These are phyloP conservation scores for Drosophila malerkotliana DNA, from an alignment of 1,140 invertebrate genomes.

Conservation along the genomic window DNA sequence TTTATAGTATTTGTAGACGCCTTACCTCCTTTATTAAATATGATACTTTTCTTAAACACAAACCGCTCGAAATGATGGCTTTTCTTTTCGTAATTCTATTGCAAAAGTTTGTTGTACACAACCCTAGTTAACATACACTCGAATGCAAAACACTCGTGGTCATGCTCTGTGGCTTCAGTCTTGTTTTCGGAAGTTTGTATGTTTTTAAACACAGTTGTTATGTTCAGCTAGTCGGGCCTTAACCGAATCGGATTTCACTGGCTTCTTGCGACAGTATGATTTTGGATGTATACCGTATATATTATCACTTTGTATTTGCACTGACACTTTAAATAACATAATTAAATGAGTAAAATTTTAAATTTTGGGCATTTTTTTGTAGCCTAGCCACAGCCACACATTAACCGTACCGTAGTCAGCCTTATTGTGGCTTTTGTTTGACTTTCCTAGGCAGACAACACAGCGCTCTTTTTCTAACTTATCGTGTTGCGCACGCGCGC, in stretches of 20 bases:
- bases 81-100: constrained; percentile 19
- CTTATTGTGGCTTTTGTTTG: background rate
- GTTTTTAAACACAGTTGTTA: background rate
- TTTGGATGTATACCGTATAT: background rate
- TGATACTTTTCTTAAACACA: too few relatives aligned
- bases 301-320: constrained; percentile 3
- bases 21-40: background rate
- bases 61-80: too few relatives aligned
- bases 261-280: background rate
- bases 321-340: background rate
- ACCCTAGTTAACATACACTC: constrained; percentile 28
- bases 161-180: constrained; percentile 68
- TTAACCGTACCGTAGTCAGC: constrained; percentile 28
- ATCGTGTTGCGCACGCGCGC: constrained; percentile 59
- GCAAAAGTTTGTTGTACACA: constrained; percentile 21
- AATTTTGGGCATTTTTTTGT: constrained; percentile 3
- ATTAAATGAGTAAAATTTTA: background rate
- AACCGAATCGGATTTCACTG: background rate
- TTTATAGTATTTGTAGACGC: background rate
- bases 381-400: background rate
- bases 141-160: constrained; percentile 40
- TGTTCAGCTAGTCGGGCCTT: background rate
- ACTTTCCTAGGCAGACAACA: constrained; percentile 22
- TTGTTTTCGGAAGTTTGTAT: constrained; percentile 63
- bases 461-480: constrained; percentile 54